A percentile compares a stretch with the other conserved stretches of the same genome.
These are phyloP conservation scores for Raja brachyura DNA, from an alignment of 2,113 vertebrate genomes.

Conservation along the genomic window DNA sequence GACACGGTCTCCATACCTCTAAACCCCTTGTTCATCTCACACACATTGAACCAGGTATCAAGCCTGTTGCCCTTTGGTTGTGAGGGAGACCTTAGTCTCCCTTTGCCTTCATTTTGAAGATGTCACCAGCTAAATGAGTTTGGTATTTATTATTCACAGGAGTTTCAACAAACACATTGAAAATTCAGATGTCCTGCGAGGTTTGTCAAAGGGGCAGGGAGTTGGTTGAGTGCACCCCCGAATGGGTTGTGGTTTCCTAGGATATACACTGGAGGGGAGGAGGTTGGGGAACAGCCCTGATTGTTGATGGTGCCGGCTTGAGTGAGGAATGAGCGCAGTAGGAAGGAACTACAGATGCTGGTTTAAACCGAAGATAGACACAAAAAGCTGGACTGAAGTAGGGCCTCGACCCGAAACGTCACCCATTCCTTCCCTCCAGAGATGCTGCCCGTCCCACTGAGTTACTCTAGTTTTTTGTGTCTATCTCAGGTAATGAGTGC, in stretches of 20 bases:
- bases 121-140: background rate
- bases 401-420: no score
- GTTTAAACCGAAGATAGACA: no score
- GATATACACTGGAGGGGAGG: no score
- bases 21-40: background rate
- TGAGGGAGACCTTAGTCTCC: no score
- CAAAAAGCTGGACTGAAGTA: no score
- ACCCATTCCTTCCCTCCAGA: no score
- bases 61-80: background rate
- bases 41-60: background rate
- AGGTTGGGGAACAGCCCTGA: background rate
- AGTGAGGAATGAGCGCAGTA: no score
- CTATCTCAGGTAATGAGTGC: no score
- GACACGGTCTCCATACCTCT: background rate
- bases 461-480: no score
- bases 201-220: background rate
- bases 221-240: no score
- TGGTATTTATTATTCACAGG: background rate
- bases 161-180: background rate
- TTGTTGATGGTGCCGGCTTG: background rate
- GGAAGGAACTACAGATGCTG: no score
- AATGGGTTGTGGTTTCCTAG: background rate
- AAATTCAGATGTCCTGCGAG: conserved; percentile 13
- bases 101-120: background rate
- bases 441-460: no score